Evolutionary conservation across 2,888 invertebrate genomes (phyloP).

Genomic region (Tipula lateralis): DNA sequence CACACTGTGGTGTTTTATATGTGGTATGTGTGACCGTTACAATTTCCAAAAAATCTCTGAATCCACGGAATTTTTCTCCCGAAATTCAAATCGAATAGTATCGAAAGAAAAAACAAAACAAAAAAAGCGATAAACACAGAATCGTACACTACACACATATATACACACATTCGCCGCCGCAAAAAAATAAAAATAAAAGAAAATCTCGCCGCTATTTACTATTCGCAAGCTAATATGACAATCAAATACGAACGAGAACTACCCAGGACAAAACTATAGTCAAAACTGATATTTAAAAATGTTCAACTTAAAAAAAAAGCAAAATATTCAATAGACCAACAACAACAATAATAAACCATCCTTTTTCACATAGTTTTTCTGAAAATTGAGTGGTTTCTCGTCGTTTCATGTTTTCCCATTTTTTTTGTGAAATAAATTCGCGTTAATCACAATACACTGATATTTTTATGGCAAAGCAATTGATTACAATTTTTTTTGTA

Average conservation of each 20-base stretch:
- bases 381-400: conserved; percentile 24
- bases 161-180: not conserved
- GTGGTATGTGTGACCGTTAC: not conserved
- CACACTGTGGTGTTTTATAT: not conserved
- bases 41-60: conserved; percentile 1
- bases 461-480: conserved; percentile 3
- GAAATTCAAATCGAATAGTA: not conserved
- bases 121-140: not conserved
- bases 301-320: not conserved
- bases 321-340: not conserved
- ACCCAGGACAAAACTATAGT: not conserved
- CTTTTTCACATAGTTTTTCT: not conserved
- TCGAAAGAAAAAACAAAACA: not conserved
- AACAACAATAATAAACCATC: conserved; percentile 4
- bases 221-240: not conserved
- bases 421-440: not conserved
- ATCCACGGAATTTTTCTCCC: not conserved
- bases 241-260: not conserved
- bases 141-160: not conserved
- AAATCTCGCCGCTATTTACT: not conserved
- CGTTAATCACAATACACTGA: conserved; percentile 1
- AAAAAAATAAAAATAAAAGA: not conserved
- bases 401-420: not conserved
- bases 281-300: not conserved
- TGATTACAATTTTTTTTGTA: not conserved